A percentile compares a stretch with the other conserved stretches of the same genome.
phyloP scores from a whole-genome alignment of 2,888 invertebrate genomes.

The Drosophila mettleri region DNA sequence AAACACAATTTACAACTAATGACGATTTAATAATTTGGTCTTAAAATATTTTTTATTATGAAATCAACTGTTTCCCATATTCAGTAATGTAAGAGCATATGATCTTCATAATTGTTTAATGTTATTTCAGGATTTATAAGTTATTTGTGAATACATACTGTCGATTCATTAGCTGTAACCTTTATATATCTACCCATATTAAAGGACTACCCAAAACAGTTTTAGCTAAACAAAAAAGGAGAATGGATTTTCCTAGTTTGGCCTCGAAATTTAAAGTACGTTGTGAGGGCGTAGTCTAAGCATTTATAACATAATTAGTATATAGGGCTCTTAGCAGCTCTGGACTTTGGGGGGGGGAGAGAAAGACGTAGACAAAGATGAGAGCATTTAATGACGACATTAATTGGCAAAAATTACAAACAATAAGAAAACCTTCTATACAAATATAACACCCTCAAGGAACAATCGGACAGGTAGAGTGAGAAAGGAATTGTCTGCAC shows the following conservation, averaged over 20 bases:
- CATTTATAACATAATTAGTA: conserved; percentile 75
- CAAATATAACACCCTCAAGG: conserved; percentile 51
- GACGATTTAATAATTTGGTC: neutral
- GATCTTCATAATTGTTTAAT: no score
- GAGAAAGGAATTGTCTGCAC: conserved; percentile 6
- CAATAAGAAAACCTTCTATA: conserved; percentile 54
- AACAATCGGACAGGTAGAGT: neutral
- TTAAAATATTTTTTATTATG: neutral
- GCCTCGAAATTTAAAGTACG: conserved; percentile 6
- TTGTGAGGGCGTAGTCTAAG: conserved; percentile 51
- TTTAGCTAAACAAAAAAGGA: conserved; percentile 9
- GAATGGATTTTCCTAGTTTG: conserved; percentile 5
- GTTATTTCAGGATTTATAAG: neutral
- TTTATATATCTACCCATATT: no score
- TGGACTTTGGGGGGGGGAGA: neutral
- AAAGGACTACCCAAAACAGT: conserved; percentile 55
- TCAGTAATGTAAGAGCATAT: neutral
- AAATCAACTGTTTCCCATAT: neutral
- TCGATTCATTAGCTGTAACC: conserved; percentile 1
- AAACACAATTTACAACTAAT: no score
- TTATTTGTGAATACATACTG: conserved; percentile 1
- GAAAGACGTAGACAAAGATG: conserved; percentile 1
- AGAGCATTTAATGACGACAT: conserved; percentile 69
- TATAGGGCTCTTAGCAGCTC: conserved; percentile 40
- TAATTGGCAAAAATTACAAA: conserved; percentile 76